Conservation (phyloP, 2,797 vertebrate species). For the Semaprochilodus insignis region DNA sequence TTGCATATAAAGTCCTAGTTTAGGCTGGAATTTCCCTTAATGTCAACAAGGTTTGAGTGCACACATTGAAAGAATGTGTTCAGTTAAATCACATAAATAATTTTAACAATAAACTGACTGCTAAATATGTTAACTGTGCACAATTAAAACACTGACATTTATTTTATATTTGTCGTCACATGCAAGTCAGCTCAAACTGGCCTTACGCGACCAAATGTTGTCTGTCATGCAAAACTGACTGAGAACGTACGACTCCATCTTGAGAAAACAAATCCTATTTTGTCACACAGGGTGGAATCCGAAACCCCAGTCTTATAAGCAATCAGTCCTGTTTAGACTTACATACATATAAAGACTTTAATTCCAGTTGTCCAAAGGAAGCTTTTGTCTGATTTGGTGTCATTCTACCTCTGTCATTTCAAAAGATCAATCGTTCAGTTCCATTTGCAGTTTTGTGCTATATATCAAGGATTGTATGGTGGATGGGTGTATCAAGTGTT, state of each 20-base stretch:
- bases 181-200: background rate
- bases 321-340: constrained; percentile 10
- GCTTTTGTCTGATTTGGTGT: too few relatives aligned
- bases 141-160: background rate
- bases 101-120: background rate
- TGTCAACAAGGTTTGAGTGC: background rate
- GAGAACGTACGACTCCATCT: background rate
- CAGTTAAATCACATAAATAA: background rate
- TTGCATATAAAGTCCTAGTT: too few relatives aligned
- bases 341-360: too few relatives aligned
- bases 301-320: constrained; percentile 32
- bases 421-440: too few relatives aligned
- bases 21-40: too few relatives aligned
- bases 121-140: background rate
- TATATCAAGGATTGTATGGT: too few relatives aligned
- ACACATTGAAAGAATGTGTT: background rate
- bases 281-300: constrained; percentile 18
- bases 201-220: background rate
- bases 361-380: too few relatives aligned
- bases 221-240: background rate
- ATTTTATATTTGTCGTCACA: background rate
- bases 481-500: too few relatives aligned
- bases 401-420: too few relatives aligned
- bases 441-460: too few relatives aligned
- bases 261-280: constrained; percentile 37